Conservation (phyloP, 1,140 invertebrate species). For the Drosophila quadrilineata region DNA sequence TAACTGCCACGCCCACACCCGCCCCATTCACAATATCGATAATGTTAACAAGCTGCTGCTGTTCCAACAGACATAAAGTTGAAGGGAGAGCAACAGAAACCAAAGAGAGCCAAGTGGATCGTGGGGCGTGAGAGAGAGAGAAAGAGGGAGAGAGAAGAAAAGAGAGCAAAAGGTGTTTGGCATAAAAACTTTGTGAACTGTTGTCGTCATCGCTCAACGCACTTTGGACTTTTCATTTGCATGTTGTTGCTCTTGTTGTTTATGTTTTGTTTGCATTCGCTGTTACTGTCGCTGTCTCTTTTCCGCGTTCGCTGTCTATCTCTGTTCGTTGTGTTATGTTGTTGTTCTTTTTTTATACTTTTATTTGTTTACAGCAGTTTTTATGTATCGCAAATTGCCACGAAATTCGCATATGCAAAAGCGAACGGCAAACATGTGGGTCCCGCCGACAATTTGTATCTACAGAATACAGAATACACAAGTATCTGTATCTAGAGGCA, state of each 20-base stretch:
- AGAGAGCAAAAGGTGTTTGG: too few relatives aligned
- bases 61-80: too few relatives aligned
- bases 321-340: too few relatives aligned
- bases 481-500: neutral
- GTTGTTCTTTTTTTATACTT: neutral
- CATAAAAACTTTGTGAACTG: constrained; percentile 16
- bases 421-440: constrained; percentile 57
- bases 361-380: constrained; percentile 62
- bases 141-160: too few relatives aligned
- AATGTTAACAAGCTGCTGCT: constrained; percentile 56
- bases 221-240: constrained; percentile 12
- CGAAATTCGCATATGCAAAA: constrained; percentile 48
- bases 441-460: constrained; percentile 15
- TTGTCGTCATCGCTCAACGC: constrained; percentile 26
- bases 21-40: too few relatives aligned
- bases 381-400: constrained; percentile 54
- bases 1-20: constrained; percentile 27
- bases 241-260: constrained; percentile 45
- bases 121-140: too few relatives aligned
- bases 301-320: neutral
- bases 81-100: neutral
- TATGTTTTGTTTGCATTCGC: constrained; percentile 35
- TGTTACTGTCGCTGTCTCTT: neutral
- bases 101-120: too few relatives aligned
- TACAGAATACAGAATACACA: constrained; percentile 14